A percentile compares a stretch with the other conserved stretches of the same genome.
Evolutionary conservation across 2,888 invertebrate genomes (phyloP).

Genomic region (Harpalus rubripes): DNA sequence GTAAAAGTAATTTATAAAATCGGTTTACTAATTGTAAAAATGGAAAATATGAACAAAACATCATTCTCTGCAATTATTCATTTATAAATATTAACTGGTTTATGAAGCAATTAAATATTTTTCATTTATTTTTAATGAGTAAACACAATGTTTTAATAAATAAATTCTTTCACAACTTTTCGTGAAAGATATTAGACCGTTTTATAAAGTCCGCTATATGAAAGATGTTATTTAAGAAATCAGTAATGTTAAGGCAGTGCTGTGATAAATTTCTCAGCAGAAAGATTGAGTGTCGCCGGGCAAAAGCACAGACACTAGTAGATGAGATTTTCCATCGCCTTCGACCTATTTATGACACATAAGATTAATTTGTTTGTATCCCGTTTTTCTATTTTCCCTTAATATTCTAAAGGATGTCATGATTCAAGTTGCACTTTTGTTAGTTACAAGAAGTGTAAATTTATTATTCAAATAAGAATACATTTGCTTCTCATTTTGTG

Average conservation of each 20-base stretch:
- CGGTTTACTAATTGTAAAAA: not conserved
- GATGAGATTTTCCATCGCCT: conserved; percentile 57
- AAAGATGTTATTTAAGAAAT: conserved; percentile 56
- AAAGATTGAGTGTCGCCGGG: conserved; percentile 50
- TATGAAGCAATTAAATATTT: no score
- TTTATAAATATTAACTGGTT: no score
- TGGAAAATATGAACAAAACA: no score
- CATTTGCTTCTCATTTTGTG: not conserved
- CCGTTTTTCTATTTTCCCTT: conserved; percentile 40
- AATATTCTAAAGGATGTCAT: conserved; percentile 50
- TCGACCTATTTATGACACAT: conserved; percentile 58
- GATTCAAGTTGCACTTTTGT: conserved; percentile 50
- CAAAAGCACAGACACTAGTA: conserved; percentile 42
- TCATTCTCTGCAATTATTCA: no score
- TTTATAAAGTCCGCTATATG: conserved; percentile 29
- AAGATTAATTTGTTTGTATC: conserved; percentile 58
- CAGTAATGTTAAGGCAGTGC: conserved; percentile 54
- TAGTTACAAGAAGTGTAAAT: conserved; percentile 1
- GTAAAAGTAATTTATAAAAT: conserved; percentile 19
- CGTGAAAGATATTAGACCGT: conserved; percentile 11
- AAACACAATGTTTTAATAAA: not conserved
- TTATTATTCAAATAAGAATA: conserved; percentile 9
- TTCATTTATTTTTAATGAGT: no score
- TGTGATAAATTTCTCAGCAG: conserved; percentile 56
- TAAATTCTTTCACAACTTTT: conserved; percentile 3